These are phyloP conservation scores for Deroplatys truncata DNA, from an alignment of 2,888 invertebrate genomes.

Conservation along the genomic window DNA sequence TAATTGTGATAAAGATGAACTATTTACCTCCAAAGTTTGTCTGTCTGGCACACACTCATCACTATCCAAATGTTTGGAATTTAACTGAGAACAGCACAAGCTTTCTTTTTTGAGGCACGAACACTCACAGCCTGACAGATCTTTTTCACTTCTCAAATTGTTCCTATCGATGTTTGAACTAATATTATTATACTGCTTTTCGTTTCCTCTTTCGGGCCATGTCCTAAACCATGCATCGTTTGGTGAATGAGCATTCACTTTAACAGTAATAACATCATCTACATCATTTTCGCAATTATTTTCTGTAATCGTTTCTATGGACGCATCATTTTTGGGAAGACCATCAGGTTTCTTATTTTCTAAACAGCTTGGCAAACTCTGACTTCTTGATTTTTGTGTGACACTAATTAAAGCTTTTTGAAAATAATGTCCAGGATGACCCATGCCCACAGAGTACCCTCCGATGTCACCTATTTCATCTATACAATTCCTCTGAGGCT, in stretches of 20 bases:
- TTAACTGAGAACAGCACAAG: not conserved
- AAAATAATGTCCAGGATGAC: slow-evolving; percentile 34
- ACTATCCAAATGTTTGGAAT: not conserved
- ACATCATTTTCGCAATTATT: slow-evolving; percentile 32
- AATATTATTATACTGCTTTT: slow-evolving; percentile 27
- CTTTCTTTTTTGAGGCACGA: not conserved
- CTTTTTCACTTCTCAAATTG: not conserved
- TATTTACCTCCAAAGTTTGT: not conserved
- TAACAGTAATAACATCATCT: slow-evolving; percentile 31
- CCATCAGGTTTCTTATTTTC: slow-evolving; percentile 36
- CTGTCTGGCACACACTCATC: not conserved
- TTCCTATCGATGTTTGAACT: not conserved
- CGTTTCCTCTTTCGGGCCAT: slow-evolving; percentile 49
- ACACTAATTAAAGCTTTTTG: slow-evolving; percentile 30
- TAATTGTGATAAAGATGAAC: not conserved
- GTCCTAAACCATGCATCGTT: slow-evolving; percentile 48
- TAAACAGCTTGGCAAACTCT: slow-evolving; percentile 45
- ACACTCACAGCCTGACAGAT: not conserved
- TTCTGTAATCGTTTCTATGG: not conserved
- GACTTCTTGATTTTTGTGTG: slow-evolving; percentile 38
- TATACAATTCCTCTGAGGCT: not conserved
- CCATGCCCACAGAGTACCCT: slow-evolving; percentile 19
- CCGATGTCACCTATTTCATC: not conserved
- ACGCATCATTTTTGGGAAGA: not conserved
- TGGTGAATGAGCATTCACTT: slow-evolving; percentile 17